Percentiles rank a stretch among this genome's conserved stretches.
Conservation (phyloP, 2,797 vertebrate genomes). For the Dermochelys coriacea region DNA sequence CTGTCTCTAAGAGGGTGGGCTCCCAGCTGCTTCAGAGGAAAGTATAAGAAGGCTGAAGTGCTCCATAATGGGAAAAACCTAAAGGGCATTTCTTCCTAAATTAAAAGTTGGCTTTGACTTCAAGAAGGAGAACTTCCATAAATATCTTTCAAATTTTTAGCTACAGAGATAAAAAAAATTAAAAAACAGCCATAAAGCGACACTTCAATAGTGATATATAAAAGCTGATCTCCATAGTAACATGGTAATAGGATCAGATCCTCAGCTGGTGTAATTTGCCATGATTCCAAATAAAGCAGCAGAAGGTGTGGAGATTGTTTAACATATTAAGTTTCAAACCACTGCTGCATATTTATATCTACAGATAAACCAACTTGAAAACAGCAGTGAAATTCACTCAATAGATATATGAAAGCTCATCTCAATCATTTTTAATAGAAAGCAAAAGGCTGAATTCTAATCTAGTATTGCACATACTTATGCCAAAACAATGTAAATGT, state of each 20-base stretch:
- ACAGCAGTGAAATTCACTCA: not conserved
- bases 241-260: not conserved
- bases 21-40: not conserved
- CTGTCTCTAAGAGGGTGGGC: not conserved
- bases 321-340: not conserved
- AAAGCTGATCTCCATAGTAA: not conserved
- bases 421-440: not conserved
- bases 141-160: not conserved
- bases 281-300: not conserved
- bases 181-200: not conserved
- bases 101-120: not conserved
- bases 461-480: not conserved
- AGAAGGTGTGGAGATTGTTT: not conserved
- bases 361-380: not conserved
- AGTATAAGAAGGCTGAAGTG: not conserved
- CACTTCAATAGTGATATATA: not conserved
- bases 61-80: not conserved
- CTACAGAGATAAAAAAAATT: not conserved
- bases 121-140: not conserved
- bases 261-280: not conserved
- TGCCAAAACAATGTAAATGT: not conserved
- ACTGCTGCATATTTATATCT: not conserved
- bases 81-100: not conserved
- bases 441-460: not conserved
- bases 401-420: not conserved